Evolutionary conservation across 1,140 invertebrate species (phyloP), one percentile per base, ranked within the genome.

Genomic region (Formica exsecta): DNA sequence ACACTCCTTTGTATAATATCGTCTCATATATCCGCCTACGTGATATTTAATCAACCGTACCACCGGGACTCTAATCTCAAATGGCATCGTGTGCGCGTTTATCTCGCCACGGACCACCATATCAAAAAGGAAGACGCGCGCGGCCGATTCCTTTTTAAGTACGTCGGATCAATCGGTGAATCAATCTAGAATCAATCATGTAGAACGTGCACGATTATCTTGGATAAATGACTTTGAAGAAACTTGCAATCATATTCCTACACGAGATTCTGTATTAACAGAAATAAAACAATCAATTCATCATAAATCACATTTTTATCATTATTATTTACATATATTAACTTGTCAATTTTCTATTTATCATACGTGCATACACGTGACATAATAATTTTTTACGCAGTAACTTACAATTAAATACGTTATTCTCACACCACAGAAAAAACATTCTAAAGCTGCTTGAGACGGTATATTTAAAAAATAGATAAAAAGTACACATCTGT

Each of bases 151-250:
- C 25, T 29, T 41, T 79, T 86, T 71, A 32, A 64, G 25, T 61
- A 62, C 77, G 13, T 51, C 64, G 22, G 2, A 36, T 70, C 75
- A 64, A 85, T 84, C 68, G 64, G 65, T 57, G 77, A 86, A 77
- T 86, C 71, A 88, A 90, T 88, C 84, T 76, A 83, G 61, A 90
- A 88, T 84, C 87, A 71, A 80, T 86, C 77, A 83, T 48, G 85
- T 71, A 38, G 65, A 51, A 64, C 62, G 74, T n/a, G 22, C 44
- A 19, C 48, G 6, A 68, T 13, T 80, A 59, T 51, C 51, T 29
- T 44, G 41, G 22, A 19, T 19, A 38, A 70, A 70, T 86, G 84
- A 80, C 65, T 80, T 32, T 80, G 48, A 77, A 77, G 54, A 85
- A 65, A 57, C 1, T 85, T 19, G 8, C 62, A 66, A 77, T 83